Evolutionary conservation across 2,888 invertebrate species (phyloP).

Genomic region (Calliscelio sp.): DNA sequence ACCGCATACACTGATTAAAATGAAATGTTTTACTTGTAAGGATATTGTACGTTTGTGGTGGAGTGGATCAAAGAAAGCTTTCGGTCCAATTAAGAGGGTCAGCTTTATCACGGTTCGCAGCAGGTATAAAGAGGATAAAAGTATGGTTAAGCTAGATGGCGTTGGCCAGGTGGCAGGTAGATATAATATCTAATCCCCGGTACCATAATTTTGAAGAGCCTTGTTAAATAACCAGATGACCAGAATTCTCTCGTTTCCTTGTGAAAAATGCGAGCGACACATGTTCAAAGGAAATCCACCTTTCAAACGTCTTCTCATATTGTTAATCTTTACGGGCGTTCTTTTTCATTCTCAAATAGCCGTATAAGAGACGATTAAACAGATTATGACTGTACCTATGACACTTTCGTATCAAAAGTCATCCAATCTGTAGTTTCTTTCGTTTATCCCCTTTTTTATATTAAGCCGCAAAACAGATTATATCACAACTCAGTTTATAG

Average conservation of each 20-base stretch:
- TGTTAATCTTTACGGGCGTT: slow-evolving; percentile 58
- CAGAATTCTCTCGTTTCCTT: slow-evolving; percentile 65
- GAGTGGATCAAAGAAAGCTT: slow-evolving; percentile 64
- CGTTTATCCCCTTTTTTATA: slow-evolving; percentile 53
- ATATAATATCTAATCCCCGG: slow-evolving; percentile 70
- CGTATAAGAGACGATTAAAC: slow-evolving; percentile 55
- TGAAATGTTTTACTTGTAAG: slow-evolving; percentile 43
- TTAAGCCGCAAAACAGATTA: slow-evolving; percentile 28
- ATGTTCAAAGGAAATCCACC: slow-evolving; percentile 62
- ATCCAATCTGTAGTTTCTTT: slow-evolving; percentile 57
- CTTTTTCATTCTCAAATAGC: slow-evolving; percentile 45
- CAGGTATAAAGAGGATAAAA: slow-evolving; percentile 68
- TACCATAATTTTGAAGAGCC: slow-evolving; percentile 66
- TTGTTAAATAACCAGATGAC: slow-evolving; percentile 69
- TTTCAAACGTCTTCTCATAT: slow-evolving; percentile 56
- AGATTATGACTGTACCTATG: slow-evolving; percentile 49
- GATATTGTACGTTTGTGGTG: slow-evolving; percentile 48
- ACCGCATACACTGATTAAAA: slow-evolving; percentile 48
- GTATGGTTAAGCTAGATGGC: slow-evolving; percentile 58
- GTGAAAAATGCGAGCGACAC: slow-evolving; percentile 66
- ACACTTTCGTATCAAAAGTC: slow-evolving; percentile 59
- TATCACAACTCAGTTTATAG: neutral
- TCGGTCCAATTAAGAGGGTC: slow-evolving; percentile 69
- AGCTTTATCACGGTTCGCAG: slow-evolving; percentile 64
- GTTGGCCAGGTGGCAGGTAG: slow-evolving; percentile 69